phyloP scores from a whole-genome alignment of 2,888 invertebrate species.

The Lamellibrachia columna region DNA sequence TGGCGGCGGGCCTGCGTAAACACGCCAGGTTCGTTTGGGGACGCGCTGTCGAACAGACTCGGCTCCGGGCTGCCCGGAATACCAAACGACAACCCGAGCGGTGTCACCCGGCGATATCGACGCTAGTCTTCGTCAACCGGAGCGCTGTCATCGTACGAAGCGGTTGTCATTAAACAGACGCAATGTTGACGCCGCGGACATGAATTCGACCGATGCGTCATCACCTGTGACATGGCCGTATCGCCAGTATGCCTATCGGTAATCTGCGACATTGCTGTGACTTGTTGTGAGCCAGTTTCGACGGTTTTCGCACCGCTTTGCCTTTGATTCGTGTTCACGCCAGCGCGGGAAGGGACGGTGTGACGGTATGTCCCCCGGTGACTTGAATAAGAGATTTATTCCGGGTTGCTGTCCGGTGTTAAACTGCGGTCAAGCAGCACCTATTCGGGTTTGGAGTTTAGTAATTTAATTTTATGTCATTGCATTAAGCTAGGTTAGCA shows the following conservation, averaged over 20 bases:
- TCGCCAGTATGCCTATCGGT: background rate
- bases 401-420: background rate
- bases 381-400: background rate
- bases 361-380: slow-evolving; percentile 5
- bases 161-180: slow-evolving; percentile 4
- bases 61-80: background rate
- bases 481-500: no score
- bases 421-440: background rate
- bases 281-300: background rate
- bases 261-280: background rate
- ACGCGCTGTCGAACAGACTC: background rate
- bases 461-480: no score
- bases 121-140: background rate
- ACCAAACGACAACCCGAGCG: background rate
- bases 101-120: slow-evolving; percentile 8
- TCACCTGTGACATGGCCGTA: background rate
- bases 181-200: background rate
- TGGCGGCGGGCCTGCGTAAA: background rate
- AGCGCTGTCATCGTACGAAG: slow-evolving; percentile 4
- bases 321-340: background rate
- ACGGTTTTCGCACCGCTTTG: background rate
- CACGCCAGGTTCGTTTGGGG: background rate
- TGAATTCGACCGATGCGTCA: background rate
- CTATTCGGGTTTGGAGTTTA: background rate
- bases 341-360: background rate